Evolutionary conservation across 2,113 vertebrate species (phyloP).

Genomic region (Heloderma charlesbogerti): DNA sequence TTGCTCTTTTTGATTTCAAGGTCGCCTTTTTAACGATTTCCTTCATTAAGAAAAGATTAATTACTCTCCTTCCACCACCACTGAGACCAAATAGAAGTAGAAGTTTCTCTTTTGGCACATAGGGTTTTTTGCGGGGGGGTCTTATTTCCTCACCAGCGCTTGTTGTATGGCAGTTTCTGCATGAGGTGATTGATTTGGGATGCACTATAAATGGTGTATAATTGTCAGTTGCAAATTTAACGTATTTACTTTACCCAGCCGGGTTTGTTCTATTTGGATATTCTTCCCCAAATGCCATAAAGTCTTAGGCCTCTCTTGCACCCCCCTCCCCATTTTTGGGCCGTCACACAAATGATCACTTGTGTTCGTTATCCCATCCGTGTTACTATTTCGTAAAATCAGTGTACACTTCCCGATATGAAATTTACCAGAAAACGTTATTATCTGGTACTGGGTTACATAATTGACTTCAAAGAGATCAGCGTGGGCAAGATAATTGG

Average conservation of each 20-base stretch:
- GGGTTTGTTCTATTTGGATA: neutral
- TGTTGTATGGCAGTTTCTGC: no score
- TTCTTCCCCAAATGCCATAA: neutral
- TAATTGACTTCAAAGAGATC: constrained; percentile 37
- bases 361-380: neutral
- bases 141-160: no score
- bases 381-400: neutral
- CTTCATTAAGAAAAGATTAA: no score
- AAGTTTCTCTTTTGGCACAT: no score
- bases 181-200: neutral
- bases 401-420: neutral
- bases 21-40: no score
- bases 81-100: no score
- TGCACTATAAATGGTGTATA: neutral
- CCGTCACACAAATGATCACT: neutral
- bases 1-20: no score
- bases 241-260: neutral
- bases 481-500: constrained; percentile 17
- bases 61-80: no score
- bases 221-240: neutral
- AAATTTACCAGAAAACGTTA: constrained; percentile 20
- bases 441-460: constrained; percentile 34
- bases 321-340: neutral
- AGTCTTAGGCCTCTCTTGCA: neutral
- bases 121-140: no score